A percentile compares a stretch with the other conserved stretches of the same genome.
These are phyloP conservation scores for Drosophila anceps DNA, from an alignment of 2,888 invertebrate species.

Conservation along the genomic window DNA sequence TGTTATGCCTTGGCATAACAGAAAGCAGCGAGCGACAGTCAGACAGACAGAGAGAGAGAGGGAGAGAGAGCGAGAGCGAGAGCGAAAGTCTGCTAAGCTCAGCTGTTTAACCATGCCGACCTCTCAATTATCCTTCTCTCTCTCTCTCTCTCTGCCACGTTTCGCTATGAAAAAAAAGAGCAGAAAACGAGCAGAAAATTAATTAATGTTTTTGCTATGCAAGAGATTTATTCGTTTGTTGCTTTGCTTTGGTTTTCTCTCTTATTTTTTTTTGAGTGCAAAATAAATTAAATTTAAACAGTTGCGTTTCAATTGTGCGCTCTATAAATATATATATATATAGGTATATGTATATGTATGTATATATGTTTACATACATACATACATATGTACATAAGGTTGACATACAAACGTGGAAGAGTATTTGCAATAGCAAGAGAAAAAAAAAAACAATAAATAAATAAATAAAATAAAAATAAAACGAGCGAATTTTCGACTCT, in stretches of 20 bases:
- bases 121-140: slow-evolving; percentile 16
- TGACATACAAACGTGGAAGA: too few relatives aligned
- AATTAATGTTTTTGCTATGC: slow-evolving; percentile 16
- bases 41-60: too few relatives aligned
- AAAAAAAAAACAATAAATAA: too few relatives aligned
- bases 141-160: slow-evolving; percentile 1
- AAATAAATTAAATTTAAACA: slow-evolving; percentile 18
- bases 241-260: not conserved
- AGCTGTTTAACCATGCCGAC: slow-evolving; percentile 37
- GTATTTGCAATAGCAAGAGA: too few relatives aligned
- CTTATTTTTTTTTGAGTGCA: not conserved
- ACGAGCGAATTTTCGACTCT: too few relatives aligned
- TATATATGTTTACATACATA: too few relatives aligned
- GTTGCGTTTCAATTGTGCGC: not conserved
- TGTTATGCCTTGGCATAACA: slow-evolving; percentile 55
- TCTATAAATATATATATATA: not conserved
- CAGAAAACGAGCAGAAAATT: slow-evolving; percentile 15
- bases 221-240: slow-evolving; percentile 9
- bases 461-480: too few relatives aligned
- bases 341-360: too few relatives aligned
- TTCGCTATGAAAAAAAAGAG: slow-evolving; percentile 1
- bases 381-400: too few relatives aligned
- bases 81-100: slow-evolving; percentile 14
- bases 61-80: not conserved
- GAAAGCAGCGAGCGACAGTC: slow-evolving; percentile 7